phyloP scores from a whole-genome alignment of 2,797 vertebrate species.

The Crocidura indochinensis region DNA sequence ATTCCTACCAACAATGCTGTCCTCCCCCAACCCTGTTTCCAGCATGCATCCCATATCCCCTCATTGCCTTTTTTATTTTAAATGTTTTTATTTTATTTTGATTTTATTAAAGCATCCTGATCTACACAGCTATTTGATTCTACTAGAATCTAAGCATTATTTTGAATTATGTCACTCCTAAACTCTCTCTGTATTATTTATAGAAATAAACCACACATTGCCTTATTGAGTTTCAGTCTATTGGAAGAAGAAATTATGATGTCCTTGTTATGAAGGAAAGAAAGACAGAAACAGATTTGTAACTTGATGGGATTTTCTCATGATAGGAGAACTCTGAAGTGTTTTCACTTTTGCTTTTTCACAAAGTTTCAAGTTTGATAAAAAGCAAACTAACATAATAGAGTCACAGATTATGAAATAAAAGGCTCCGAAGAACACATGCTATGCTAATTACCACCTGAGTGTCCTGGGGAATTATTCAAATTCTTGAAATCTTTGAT shows the following conservation, averaged over 20 bases:
- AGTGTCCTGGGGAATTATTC: not conserved
- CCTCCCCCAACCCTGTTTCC: no score
- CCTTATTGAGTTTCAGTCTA: not conserved
- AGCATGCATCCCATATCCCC: no score
- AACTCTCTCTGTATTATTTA: not conserved
- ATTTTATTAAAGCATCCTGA: no score
- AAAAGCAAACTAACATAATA: not conserved
- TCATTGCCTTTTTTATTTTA: no score
- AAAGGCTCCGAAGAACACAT: not conserved
- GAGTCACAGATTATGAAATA: not conserved
- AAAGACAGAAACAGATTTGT: not conserved
- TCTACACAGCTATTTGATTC: not conserved
- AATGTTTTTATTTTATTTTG: no score
- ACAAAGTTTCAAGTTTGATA: not conserved
- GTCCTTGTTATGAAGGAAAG: fast-evolving
- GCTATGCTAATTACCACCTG: not conserved
- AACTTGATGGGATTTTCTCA: not conserved
- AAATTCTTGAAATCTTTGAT: not conserved
- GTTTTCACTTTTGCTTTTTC: not conserved
- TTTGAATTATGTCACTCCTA: not conserved
- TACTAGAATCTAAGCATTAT: not conserved
- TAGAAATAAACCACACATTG: not conserved
- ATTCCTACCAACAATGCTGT: no score
- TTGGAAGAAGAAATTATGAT: not conserved
- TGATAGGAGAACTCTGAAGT: not conserved